Base-by-base conservation (phyloP, 1,140 invertebrate species). In the Heterodera schachtii region DNA sequence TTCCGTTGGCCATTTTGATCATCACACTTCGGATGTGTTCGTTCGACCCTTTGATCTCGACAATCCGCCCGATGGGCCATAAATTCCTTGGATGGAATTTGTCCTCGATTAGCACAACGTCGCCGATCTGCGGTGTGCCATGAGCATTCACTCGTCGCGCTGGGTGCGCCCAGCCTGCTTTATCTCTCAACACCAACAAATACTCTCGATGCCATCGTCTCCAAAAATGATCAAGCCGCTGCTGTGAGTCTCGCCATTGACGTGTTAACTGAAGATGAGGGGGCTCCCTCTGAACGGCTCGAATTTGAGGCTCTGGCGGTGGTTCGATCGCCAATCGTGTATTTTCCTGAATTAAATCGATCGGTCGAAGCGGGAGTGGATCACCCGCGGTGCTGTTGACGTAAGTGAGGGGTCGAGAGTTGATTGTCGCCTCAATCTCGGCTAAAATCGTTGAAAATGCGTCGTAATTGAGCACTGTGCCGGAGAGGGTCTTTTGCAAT, bases 381-480 rank as follows among this genome's bases (percentile, higher is more conserved):
- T 44, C 71, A 16, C 71, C 75, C 43, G 75, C 49, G 41, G 43
- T 13, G 43, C 19, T 47, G 19, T 31, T 41, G 3, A 76, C 75
- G 49, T 43, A 52, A 13, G 75, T 76, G 43, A 76, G 11, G 13
- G 75, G 75, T 5, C 75, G 75, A 21, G 49, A 43, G 4, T 76
- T 76, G 44, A 76, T 44, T 31, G 21, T 60, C 19, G 75, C 75
- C 49, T 76, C 75, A 16, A 60, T 47, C 49, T 76, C 75, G 13
- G 75, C 75, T 5, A 76, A 11, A 16, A 76, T n/a, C 16, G 75
- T 16, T 19, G 49, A 16, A 6, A 76, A 4, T 5, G 31, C 21
- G 16, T 76, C 75, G 21, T 73, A 73, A 21, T 16, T 21, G 21
- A 31, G 71, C 3, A 73, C 31, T 16, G 44, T 19, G 5, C 49